phyloP scores from a whole-genome alignment of 2,888 invertebrate genomes.

The Disparrhopalites patrizii region DNA sequence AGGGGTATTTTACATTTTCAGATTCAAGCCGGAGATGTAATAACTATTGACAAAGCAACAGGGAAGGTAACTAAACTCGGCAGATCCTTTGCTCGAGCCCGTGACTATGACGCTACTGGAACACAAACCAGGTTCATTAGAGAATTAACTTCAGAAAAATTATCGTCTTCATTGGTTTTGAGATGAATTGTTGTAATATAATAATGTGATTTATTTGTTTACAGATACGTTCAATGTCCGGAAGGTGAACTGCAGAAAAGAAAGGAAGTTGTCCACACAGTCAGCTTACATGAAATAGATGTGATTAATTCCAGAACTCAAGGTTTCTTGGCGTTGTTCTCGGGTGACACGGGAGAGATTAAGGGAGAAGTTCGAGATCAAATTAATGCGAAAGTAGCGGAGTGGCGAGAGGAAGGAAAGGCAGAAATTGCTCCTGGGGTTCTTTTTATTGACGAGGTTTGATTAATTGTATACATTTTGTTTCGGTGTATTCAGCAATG shows the following conservation, averaged over 20 bases:
- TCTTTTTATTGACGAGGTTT: conserved; percentile 88
- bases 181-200: conserved; percentile 51
- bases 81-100: conserved; percentile 88
- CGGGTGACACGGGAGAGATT: conserved; percentile 99
- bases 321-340: conserved; percentile 94
- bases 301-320: conserved; percentile 98
- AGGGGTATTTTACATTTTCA: conserved; percentile 47
- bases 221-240: conserved; percentile 93
- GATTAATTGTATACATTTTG: too few relatives aligned
- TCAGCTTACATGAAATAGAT: conserved; percentile 97
- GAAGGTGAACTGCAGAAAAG: conserved; percentile 98
- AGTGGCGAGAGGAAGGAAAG: conserved; percentile 99
- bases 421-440: conserved; percentile 98
- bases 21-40: conserved; percentile 91
- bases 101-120: conserved; percentile 97
- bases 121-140: conserved; percentile 54
- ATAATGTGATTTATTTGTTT: conserved; percentile 21
- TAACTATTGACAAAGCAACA: conserved; percentile 97
- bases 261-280: conserved; percentile 94
- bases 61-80: conserved; percentile 88
- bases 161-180: conserved; percentile 31
- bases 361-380: conserved; percentile 96
- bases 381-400: conserved; percentile 93
- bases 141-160: neutral
- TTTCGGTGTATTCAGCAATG: neutral